Percentiles rank a stretch among this genome's conserved stretches.
Evolutionary conservation across 1,140 invertebrate genomes (phyloP).

Genomic region (Drosophila biarmipes): DNA sequence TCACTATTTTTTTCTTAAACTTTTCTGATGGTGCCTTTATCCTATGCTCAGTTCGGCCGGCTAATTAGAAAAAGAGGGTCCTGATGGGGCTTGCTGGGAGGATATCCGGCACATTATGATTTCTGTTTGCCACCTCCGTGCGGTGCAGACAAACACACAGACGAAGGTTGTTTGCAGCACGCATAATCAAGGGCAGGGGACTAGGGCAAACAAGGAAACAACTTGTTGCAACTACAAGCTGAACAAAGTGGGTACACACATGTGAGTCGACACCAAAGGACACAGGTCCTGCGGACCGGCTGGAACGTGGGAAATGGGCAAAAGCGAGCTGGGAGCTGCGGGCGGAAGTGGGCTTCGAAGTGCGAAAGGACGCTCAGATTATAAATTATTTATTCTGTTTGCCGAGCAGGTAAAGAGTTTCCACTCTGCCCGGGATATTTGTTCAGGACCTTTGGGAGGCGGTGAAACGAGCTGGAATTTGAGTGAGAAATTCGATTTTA

Average conservation of each 20-base stretch:
- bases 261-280: slow-evolving; percentile 34
- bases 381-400: slow-evolving; percentile 79
- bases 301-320: slow-evolving; percentile 1
- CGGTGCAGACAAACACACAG: slow-evolving; percentile 35
- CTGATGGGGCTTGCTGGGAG: slow-evolving; percentile 36
- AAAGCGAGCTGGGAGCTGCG: neutral
- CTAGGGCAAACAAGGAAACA: slow-evolving; percentile 76
- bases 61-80: slow-evolving; percentile 58
- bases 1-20: neutral
- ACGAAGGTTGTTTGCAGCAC: slow-evolving; percentile 32
- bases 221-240: slow-evolving; percentile 74
- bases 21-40: slow-evolving; percentile 11
- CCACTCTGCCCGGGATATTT: slow-evolving; percentile 32
- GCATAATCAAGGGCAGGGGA: slow-evolving; percentile 54
- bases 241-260: slow-evolving; percentile 30
- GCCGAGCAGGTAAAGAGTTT: slow-evolving; percentile 65
- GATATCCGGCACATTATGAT: slow-evolving; percentile 65
- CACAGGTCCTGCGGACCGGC: slow-evolving; percentile 19
- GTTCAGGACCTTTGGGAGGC: slow-evolving; percentile 10
- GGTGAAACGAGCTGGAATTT: slow-evolving; percentile 15
- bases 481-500: slow-evolving; percentile 24
- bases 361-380: slow-evolving; percentile 51
- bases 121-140: slow-evolving; percentile 45
- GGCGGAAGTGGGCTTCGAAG: slow-evolving; percentile 33
- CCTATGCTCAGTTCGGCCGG: slow-evolving; percentile 8